phyloP scores from a whole-genome alignment of 1,140 invertebrate species.

The Hyphantria cunea region DNA sequence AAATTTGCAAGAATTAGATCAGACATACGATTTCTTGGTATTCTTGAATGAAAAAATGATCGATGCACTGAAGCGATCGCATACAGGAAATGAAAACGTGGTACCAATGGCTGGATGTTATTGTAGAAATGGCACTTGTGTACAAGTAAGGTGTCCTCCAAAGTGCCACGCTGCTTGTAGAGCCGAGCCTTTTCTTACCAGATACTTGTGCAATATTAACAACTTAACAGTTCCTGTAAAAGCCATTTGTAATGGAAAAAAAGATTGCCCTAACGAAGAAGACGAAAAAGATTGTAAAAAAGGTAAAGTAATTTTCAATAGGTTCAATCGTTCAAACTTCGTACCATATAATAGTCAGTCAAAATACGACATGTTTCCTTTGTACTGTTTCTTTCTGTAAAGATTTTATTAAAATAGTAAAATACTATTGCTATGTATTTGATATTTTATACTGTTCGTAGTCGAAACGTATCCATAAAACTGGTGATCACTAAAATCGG shows the following conservation, averaged over 20 bases:
- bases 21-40: conserved; percentile 46
- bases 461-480: too few species aligned
- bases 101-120: conserved; percentile 46
- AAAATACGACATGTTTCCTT: too few species aligned
- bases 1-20: conserved; percentile 38
- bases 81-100: conserved; percentile 56
- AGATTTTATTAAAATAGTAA: too few species aligned
- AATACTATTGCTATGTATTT: too few species aligned
- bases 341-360: too few species aligned
- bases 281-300: conserved; percentile 55
- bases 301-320: conserved; percentile 40
- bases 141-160: conserved; percentile 42
- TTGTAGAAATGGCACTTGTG: conserved; percentile 51
- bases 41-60: conserved; percentile 52
- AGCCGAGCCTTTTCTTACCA: conserved; percentile 48
- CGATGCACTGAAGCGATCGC: conserved; percentile 48
- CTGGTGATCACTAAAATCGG: too few species aligned
- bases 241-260: conserved; percentile 53
- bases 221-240: conserved; percentile 43
- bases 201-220: conserved; percentile 44
- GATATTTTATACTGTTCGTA: too few species aligned
- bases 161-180: conserved; percentile 53
- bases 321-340: too few species aligned
- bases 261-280: conserved; percentile 53
- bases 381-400: too few species aligned